Base-by-base conservation (phyloP, 53 echinoderm and acorn worm genomes). In the Zoroaster sp. region DNA sequence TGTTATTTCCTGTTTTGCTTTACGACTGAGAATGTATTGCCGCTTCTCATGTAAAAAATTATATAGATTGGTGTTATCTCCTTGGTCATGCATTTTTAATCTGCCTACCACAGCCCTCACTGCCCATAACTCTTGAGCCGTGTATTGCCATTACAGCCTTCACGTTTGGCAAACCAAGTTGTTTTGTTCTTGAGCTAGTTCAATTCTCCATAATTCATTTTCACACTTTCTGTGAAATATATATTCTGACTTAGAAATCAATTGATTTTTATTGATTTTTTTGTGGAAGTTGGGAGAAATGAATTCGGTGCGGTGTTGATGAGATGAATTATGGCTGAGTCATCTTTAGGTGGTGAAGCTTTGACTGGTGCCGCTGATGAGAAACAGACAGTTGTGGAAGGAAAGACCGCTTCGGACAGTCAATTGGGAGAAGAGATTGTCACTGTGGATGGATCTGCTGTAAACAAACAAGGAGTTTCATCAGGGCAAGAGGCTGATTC, bases 281-380 rank as follows among this genome's bases (percentile, higher is more conserved):
- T 4, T 15, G 30, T 75, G 75, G 75, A 23, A 25, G 8, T 23
- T 40, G 42, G 46, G 49, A 76, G 76, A 21, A 0, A 38, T 45
- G 11, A 76, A 7, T 15, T 45, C 23, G 0, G n/a, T 34, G 1
- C 15, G 38, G 21, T 79, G 39, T 55, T 9, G 25, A 36, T 59
- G 53, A 35, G 55, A 38, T 54, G 77, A 7, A 77, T 15, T 15
- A 77, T 77, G 77, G 77, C 77, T 10, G 77, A 77, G 53, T 77
- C 77, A 15, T 77, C 77, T 3, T 21, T 59, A 13, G 59, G 36
- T 36, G 40, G 9, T 14, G 78, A 59, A 37, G 78, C 6, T 39
- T 35, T 39, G 46, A 18, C 13, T 35, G 55, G 12, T 10, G 45
- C 8, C 14, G 13, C n/a, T 1, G 21, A 1, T 0, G 78, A 18